Percentiles rank a stretch among this genome's conserved stretches.
phyloP scores from a whole-genome alignment of 2,888 invertebrate genomes.

The Caenorhabditis angaria region DNA sequence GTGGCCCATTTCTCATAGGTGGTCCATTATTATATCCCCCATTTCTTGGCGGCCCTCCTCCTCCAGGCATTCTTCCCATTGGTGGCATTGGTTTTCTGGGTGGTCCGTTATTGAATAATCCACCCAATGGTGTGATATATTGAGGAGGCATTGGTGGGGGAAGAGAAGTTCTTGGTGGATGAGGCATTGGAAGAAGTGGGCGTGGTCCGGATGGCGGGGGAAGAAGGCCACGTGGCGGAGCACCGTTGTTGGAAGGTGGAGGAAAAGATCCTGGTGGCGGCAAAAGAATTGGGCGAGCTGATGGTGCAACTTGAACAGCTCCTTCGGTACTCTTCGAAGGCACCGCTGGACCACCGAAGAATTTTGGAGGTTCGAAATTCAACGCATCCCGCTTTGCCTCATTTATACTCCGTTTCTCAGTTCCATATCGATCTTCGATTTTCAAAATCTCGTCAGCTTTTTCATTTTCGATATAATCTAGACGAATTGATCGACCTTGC shows the following conservation, averaged over 20 bases:
- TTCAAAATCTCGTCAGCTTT: slow-evolving; percentile 47
- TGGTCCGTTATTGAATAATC: background rate
- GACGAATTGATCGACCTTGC: slow-evolving; percentile 38
- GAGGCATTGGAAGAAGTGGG: background rate
- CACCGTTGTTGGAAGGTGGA: no score
- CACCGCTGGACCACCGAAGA: slow-evolving; percentile 21
- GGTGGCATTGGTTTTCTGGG: background rate
- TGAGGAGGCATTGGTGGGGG: background rate
- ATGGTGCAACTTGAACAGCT: background rate
- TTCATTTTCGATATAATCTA: slow-evolving; percentile 39
- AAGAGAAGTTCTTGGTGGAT: background rate
- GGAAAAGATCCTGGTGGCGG: background rate
- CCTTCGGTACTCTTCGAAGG: background rate
- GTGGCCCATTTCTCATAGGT: background rate
- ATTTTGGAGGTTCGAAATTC: slow-evolving; percentile 19
- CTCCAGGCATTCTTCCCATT: background rate
- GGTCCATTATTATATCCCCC: slow-evolving; percentile 1
- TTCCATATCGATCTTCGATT: slow-evolving; percentile 51
- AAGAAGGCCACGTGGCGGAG: background rate
- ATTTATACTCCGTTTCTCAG: slow-evolving; percentile 30
- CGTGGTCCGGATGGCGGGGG: slow-evolving; percentile 11
- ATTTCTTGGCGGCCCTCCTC: background rate
- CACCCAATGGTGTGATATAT: background rate
- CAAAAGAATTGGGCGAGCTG: no score
- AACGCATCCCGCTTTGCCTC: slow-evolving; percentile 32